Conservation (phyloP, 2,888 invertebrate genomes). For the Synanthedon formicaeformis region DNA sequence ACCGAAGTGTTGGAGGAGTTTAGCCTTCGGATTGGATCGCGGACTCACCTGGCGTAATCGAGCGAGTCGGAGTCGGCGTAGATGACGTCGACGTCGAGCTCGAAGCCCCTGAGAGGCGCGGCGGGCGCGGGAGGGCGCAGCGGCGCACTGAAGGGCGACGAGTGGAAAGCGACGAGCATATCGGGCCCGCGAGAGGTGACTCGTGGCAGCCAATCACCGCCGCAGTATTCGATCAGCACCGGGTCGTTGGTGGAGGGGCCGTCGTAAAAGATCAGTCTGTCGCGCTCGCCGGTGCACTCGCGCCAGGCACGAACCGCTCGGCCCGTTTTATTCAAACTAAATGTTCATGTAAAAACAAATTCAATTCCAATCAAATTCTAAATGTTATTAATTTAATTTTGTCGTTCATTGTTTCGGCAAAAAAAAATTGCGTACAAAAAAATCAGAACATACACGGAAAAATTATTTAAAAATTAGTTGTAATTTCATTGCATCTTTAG, state of each 20-base stretch:
- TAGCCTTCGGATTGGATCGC: not conserved
- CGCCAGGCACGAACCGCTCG: constrained; percentile 83
- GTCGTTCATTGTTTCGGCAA: no score
- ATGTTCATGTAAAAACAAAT: constrained; percentile 22
- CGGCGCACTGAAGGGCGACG: constrained; percentile 86
- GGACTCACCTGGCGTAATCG: constrained; percentile 76
- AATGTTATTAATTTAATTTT: not conserved
- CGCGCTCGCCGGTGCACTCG: constrained; percentile 85
- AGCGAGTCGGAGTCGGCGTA: constrained; percentile 89
- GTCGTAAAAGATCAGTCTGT: constrained; percentile 88
- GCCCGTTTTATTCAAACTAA: constrained; percentile 77
- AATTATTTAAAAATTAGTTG: no score
- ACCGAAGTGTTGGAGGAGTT: no score
- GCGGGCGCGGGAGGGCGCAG: constrained; percentile 71
- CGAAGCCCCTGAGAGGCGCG: constrained; percentile 82
- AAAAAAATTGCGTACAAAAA: no score
- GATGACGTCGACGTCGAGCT: constrained; percentile 85
- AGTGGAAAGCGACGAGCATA: constrained; percentile 90
- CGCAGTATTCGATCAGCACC: constrained; percentile 87
- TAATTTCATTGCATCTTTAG: no score
- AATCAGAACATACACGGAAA: no score
- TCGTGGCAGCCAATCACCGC: constrained; percentile 86
- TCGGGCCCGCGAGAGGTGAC: constrained; percentile 79
- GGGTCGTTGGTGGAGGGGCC: constrained; percentile 86
- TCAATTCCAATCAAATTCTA: not conserved